Evolutionary conservation across 2,888 invertebrate genomes (phyloP), one percentile per base, ranked within the genome.

Genomic region (Steinernema carpocapsae): DNA sequence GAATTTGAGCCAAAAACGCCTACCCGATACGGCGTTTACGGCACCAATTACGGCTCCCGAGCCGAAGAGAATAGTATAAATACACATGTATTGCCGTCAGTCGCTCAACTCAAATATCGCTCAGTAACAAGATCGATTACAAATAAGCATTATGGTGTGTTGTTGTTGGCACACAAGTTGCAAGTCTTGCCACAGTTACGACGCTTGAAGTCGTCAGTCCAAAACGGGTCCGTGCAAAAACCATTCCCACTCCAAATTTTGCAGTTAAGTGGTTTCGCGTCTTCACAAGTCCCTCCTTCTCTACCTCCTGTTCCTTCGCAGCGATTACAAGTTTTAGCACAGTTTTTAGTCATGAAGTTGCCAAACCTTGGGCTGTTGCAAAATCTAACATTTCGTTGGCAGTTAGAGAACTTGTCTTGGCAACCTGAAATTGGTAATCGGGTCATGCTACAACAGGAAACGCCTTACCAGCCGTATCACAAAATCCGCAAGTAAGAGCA

Each of bases 401-500:
- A 64, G 29, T 14, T 32, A 6, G 64, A 4, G 6, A 29, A 64
- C 14, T 7, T 32, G 32, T 64, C 64, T 1, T 10, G 10, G 26
- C 64, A 64, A 6, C 32, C 64, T 64, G 14, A 10, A 37, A 37
- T 10, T 37, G 10, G 37, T 10, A 43, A 43, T 43, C 10, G n/a
- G n/a, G n/a, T n/a, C n/a, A n/a, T n/a, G n/a, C n/a, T n/a, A n/a
- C n/a, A 43, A 43, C 14, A 48, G 3, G 52, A 10, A 12, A 52
- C 24, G 52, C 6, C 19, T 19, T 29, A 29, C 64, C 64, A 17
- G 64, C 14, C 7, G 17, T 12, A n/a, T 32, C 32, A 26, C 64
- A 64, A 32, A 32, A 64, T 64, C 72, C 70, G 32, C 76, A 76
- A 4, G 72, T 72, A 12, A 29, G 72, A 3, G 75, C 72, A 72